phyloP scores from a whole-genome alignment of 92 coral and sea anemone genomes.

The Palythoa caribaeorum region DNA sequence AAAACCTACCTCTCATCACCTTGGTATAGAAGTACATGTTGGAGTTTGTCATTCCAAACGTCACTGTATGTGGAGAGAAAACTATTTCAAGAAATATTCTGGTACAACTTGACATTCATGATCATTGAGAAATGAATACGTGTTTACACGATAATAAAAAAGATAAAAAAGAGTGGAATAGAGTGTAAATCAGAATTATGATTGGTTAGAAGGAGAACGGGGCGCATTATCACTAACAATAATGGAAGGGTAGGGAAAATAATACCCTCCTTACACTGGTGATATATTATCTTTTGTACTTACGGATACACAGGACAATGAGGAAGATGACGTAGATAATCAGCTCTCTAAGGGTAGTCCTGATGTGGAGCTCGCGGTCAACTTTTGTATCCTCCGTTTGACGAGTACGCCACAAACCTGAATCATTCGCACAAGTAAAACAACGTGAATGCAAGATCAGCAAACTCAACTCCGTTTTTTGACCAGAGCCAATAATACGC shows the following conservation, averaged over 20 bases:
- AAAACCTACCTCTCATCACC: conserved; percentile 64
- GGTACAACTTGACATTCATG: neutral
- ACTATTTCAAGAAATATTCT: neutral
- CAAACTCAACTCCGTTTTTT: too few species aligned
- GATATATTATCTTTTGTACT: conserved; percentile 20
- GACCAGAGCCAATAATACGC: too few species aligned
- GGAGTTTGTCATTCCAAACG: conserved; percentile 73
- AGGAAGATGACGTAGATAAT: conserved; percentile 65
- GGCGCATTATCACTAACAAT: too few species aligned
- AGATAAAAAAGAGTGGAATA: too few species aligned
- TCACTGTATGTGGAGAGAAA: conserved; percentile 35
- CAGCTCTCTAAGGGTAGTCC: conserved; percentile 67
- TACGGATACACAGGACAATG: conserved; percentile 64
- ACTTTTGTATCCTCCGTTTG: conserved; percentile 66
- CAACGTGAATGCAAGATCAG: neutral
- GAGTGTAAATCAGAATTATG: too few species aligned
- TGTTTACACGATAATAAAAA: too few species aligned
- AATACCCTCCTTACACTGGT: too few species aligned
- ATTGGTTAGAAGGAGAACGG: too few species aligned
- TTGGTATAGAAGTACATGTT: conserved; percentile 69
- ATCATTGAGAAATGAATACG: neutral
- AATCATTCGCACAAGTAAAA: neutral
- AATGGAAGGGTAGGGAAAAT: too few species aligned
- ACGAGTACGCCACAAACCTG: conserved; percentile 75
- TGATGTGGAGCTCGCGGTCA: conserved; percentile 61